Base-by-base conservation (phyloP, 2,888 invertebrate species). In the Plebejus argus region DNA sequence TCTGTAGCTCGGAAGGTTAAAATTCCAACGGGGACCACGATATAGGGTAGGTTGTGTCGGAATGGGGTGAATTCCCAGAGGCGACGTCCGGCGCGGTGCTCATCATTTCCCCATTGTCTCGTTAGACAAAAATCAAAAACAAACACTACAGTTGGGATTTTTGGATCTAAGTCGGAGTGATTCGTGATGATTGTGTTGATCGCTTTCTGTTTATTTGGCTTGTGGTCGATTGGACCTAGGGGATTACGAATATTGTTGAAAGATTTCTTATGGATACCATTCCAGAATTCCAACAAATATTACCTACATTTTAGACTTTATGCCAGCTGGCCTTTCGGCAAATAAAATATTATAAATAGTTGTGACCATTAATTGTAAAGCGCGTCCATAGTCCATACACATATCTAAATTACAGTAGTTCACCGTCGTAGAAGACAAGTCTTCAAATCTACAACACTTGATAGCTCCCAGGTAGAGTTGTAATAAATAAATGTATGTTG, bases 71-170 rank as follows among this genome's bases (percentile, higher is more conserved):
- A 90, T 86, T 93, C 93, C 93, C 93, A 92, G 84, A 91, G 92
- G 94, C 89, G 87, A 89, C 88, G 90, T 90, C 87, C 88, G 85
- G 89, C 89, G 86, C 91, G 87, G 89, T 88, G 91, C 92, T 94
- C 94, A 93, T 93, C 94, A 93, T 93, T 93, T 93, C 93, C 94
- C 94, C 91, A 94, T 94, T 94, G 94, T 93, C 93, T 93, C 93
- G 93, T 93, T 94, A 93, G 91, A 93, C 93, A 93, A 93, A 94
- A 94, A 94, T 93, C 93, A 93, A 93, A 93, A 92, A 93, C 92
- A 94, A 93, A 93, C 93, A 93, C 89, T 89, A 82, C 87, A 86
- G 86, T 85, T 82, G 88, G 90, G 92, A 92, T 93, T 93, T 92
- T 90, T 85, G 90, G 89, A 87, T 88, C 90, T 90, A 89, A 91